Evolutionary conservation across 1,140 invertebrate species (phyloP).

Genomic region (Leptinotarsa undecemlineata): DNA sequence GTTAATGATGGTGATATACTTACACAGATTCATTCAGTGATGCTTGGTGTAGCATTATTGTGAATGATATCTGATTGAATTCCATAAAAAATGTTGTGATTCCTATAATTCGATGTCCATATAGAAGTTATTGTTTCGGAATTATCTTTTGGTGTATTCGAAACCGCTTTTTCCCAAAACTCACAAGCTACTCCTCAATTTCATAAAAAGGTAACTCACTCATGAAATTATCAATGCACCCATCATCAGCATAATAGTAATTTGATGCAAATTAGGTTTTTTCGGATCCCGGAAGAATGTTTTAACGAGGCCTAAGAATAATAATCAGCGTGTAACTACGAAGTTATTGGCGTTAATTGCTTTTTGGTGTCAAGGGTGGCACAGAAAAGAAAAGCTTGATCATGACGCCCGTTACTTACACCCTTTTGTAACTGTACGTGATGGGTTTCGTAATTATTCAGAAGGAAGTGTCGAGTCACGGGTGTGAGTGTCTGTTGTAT

Average conservation of each 20-base stretch:
- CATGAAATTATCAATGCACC: neutral
- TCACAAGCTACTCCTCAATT: no score
- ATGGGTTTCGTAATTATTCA: constrained; percentile 5
- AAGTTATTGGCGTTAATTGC: neutral
- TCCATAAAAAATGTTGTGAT: no score
- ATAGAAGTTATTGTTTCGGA: no score
- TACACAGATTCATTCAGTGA: no score
- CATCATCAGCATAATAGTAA: neutral
- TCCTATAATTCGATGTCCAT: no score
- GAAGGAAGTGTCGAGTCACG: neutral
- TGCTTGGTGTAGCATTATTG: no score
- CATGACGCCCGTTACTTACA: neutral
- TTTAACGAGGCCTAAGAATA: neutral
- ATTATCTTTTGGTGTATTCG: no score
- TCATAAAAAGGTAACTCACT: no score
- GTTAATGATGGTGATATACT: no score
- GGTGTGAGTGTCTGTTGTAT: constrained; percentile 1
- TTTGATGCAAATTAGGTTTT: neutral
- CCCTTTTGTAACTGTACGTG: neutral
- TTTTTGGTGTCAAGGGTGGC: neutral
- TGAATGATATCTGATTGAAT: no score
- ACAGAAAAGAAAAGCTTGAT: neutral
- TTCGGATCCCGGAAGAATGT: neutral
- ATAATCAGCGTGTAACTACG: constrained; percentile 5
- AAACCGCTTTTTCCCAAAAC: no score